Conservation (phyloP, 2,888 invertebrate species). For the Minunthozetes semirufus region DNA sequence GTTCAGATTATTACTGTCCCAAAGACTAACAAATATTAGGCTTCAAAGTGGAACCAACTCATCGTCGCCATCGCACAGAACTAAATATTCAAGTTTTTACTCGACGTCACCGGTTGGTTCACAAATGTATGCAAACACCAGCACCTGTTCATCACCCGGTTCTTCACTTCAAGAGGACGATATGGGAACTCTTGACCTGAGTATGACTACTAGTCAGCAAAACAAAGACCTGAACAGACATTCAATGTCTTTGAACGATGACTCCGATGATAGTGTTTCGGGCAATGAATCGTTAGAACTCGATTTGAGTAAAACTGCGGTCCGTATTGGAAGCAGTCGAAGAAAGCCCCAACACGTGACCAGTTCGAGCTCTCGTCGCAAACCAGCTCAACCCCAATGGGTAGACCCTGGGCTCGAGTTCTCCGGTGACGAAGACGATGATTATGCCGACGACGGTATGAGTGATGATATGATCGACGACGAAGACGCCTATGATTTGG, state of each 20-base stretch:
- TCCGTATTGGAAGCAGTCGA: conserved; percentile 31
- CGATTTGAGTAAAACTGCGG: conserved; percentile 29
- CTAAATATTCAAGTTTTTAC: conserved; percentile 34
- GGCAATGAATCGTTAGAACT: conserved; percentile 36
- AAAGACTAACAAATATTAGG: conserved; percentile 76
- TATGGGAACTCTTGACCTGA: conserved; percentile 60
- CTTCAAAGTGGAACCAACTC: conserved; percentile 17
- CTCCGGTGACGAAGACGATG: conserved; percentile 45
- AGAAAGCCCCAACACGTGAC: conserved; percentile 37
- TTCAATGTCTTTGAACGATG: conserved; percentile 58
- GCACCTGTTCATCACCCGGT: conserved; percentile 42
- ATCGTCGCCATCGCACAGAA: conserved; percentile 29
- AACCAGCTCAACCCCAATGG: conserved; percentile 95
- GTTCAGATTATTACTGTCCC: conserved; percentile 78
- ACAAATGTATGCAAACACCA: conserved; percentile 38
- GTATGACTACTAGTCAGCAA: conserved; percentile 49
- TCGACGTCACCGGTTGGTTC: conserved; percentile 32
- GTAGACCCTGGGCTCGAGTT: conserved; percentile 70
- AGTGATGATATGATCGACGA: conserved; percentile 43
- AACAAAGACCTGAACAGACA: conserved; percentile 37
- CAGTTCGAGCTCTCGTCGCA: conserved; percentile 57
- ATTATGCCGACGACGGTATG: conserved; percentile 44
- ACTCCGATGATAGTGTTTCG: conserved; percentile 50
- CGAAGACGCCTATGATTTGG: conserved; percentile 62
- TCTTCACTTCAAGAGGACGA: conserved; percentile 42